Base-by-base conservation (phyloP, 2,888 invertebrate species). In the Zaprionus obscuricornis region DNA sequence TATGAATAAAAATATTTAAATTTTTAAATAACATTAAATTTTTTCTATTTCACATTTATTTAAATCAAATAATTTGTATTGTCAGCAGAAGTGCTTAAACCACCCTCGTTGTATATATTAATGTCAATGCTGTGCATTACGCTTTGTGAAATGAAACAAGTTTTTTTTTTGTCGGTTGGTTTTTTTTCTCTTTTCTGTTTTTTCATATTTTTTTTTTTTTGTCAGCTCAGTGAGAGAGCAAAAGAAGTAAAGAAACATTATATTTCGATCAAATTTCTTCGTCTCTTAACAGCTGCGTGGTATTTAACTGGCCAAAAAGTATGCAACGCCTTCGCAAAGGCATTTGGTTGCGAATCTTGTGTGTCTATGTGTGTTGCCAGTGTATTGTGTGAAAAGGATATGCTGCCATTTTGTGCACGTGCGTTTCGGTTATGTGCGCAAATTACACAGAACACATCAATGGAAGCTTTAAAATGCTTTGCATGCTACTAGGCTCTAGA, bases 391-490 rank as follows among this genome's bases (percentile, higher is more conserved):
- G 14, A 39, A 70, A 54, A 59, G 46, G 22, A 57, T 49, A 56
- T 39, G 58, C 46, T 64, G 55, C 56, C 68, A 84, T 84, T 84
- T 72, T 36, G 36, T 55, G 51, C 81, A 84, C 81, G 77, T 75
- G 68, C 56, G 65, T 52, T 43, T 50, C 27, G 52, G 42, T 60
- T 57, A 70, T 74, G 54, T 43, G 40, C 37, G 36, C 59, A 64
- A 68, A 65, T 66, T 56, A 27, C 39, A 60, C 43, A 36, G 37
- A 52, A 14, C 36, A 62, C 49, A 42, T 18, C 27, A 46, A 24
- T 20, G 58, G 18, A 51, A 45, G 62, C 58, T 52, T 55, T 58
- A 27, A 83, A 83, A 81, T 70, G 50, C 51, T 68, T 79, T 71
- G 66, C 79, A 73, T 74, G 56, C 59, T 57, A 52, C 31, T 42